A percentile compares a stretch with the other conserved stretches of the same genome.
These are phyloP conservation scores for Napeogenes inachia DNA, from an alignment of 2,888 invertebrate genomes.

Conservation along the genomic window DNA sequence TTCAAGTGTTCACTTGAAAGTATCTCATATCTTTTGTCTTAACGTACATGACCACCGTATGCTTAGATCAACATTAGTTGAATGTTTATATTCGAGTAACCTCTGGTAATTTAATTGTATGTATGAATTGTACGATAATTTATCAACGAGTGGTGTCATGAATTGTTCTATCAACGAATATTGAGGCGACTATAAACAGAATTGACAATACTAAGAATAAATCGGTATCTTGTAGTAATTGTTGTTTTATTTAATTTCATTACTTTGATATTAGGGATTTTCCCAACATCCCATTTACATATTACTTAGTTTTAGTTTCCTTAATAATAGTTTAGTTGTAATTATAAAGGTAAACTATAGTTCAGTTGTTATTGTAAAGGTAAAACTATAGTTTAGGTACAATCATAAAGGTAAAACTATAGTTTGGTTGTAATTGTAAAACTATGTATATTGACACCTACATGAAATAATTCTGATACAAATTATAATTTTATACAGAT, in stretches of 20 bases:
- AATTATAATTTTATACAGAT: constrained; percentile 1
- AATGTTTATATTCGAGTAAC: background rate
- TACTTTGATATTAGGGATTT: constrained; percentile 32
- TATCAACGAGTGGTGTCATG: constrained; percentile 16
- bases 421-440: background rate
- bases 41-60: constrained; percentile 9
- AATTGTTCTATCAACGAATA: constrained; percentile 21
- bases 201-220: constrained; percentile 71
- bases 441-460: background rate
- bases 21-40: constrained; percentile 13
- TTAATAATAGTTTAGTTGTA: no score
- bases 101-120: constrained; percentile 16
- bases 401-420: no score
- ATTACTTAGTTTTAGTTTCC: no score
- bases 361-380: no score
- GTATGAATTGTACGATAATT: constrained; percentile 18
- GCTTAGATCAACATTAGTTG: background rate
- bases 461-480: background rate
- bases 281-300: no score
- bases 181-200: constrained; percentile 43
- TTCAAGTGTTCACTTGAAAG: constrained; percentile 12
- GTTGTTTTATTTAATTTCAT: constrained; percentile 16
- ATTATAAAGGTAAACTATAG: no score
- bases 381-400: no score
- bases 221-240: constrained; percentile 64